These are phyloP conservation scores for Desmodus rotundus DNA, from an alignment of 2,113 vertebrate genomes.

Conservation along the genomic window DNA sequence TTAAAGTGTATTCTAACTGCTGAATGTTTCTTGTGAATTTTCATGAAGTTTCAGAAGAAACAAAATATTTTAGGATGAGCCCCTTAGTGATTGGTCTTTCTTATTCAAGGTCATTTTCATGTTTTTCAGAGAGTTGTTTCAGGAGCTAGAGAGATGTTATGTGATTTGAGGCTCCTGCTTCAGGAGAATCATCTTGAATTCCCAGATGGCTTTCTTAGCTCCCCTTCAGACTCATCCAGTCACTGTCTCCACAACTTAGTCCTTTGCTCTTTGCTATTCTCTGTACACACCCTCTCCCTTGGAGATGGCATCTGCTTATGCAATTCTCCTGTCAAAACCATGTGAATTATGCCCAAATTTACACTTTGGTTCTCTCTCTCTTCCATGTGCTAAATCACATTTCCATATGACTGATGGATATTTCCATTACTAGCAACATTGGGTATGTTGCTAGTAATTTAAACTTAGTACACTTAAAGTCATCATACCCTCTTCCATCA, in stretches of 20 bases:
- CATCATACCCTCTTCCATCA: background rate
- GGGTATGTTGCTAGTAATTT: background rate
- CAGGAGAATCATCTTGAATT: background rate
- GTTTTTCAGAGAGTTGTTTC: background rate
- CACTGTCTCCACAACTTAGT: background rate
- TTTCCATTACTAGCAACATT: too few species aligned
- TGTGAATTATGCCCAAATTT: background rate
- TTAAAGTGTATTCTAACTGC: background rate
- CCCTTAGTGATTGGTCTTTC: background rate
- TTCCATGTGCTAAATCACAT: background rate
- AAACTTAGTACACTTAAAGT: background rate
- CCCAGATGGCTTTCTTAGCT: background rate
- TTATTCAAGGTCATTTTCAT: background rate
- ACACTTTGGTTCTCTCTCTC: background rate
- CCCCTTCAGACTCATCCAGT: background rate
- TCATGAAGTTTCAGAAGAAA: background rate
- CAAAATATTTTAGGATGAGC: background rate
- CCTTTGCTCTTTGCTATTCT: background rate
- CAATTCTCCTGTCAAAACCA: background rate
- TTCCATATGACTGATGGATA: background rate
- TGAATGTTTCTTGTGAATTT: conserved; percentile 21
- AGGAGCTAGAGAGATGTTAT: background rate
- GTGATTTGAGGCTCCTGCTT: background rate
- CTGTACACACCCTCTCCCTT: background rate
- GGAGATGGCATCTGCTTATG: background rate